Evolutionary conservation across 2,888 invertebrate genomes (phyloP), one percentile per base, ranked within the genome.

Genomic region (Drosophila colorata): DNA sequence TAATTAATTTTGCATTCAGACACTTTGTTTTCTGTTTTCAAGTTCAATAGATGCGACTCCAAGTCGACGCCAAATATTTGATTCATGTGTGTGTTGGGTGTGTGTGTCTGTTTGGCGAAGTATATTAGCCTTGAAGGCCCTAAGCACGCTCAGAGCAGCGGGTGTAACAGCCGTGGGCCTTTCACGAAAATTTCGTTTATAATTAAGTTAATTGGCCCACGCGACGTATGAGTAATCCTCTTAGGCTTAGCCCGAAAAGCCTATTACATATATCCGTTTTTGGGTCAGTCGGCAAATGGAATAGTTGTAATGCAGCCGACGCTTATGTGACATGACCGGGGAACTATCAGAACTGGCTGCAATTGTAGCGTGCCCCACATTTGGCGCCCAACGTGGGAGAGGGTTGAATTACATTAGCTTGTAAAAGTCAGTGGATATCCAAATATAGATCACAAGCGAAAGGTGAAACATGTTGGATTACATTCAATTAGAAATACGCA

Each of bases 151-250:
- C 40, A 9, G 11, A 43, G 37, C 41, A 20, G 23, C 13, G 28
- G 57, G 23, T 38, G 44, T 56, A 57, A 37, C 8, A 8, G 20
- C n/a, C 18, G 18, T 41, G 48, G 7, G 38, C 55, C 14, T 43
- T 53, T 41, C 25, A 56, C 48, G 35, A 44, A 47, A 55, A 67
- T 69, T 60, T 63, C 46, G 60, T 77, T 74, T 67, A 68, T 74
- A 83, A 78, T 82, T 77, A 74, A 82, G 55, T 74, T 80, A 80
- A 83, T 77, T 79, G 77, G 67, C 61, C 78, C 74, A 74, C 57
- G 72, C 67, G 74, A 79, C 80, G 83, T 80, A 83, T 84, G 85
- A 74, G 83, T 83, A 84, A 85, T 84, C 78, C 68, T 60, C 60
- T 72, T 72, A 77, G 47, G 68, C 57, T 60, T 47, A 68, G 61